Percentiles rank a stretch among this genome's conserved stretches.
Conservation (phyloP, 2,113 vertebrate species). For the Thunnus maccoyii region DNA sequence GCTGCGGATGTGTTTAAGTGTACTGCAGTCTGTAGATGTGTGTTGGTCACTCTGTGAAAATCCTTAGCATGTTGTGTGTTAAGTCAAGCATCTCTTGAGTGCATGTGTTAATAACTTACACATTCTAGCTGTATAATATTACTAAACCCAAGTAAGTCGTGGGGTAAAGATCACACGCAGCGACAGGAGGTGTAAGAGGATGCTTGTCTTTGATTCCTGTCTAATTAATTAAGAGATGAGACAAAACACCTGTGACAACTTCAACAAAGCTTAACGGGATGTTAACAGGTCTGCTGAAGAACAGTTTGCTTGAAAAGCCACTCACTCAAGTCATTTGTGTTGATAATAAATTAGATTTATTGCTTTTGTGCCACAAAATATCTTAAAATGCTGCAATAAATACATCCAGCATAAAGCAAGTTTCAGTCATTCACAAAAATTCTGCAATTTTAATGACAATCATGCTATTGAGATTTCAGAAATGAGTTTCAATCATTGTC, state of each 20-base stretch:
- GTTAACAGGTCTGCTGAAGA: not conserved
- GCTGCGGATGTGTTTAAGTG: not conserved
- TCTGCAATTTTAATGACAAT: conserved; percentile 9
- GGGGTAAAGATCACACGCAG: not conserved
- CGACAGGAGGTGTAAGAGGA: not conserved
- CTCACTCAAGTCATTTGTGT: not conserved
- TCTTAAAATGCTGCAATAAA: conserved; percentile 14
- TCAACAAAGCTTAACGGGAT: not conserved
- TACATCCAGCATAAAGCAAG: conserved; percentile 25
- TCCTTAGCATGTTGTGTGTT: conserved; percentile 3
- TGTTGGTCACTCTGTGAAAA: conserved; percentile 24
- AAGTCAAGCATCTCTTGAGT: not conserved
- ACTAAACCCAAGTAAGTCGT: not conserved
- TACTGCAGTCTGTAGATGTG: not conserved
- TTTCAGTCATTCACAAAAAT: conserved; percentile 9
- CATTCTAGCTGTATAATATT: not conserved
- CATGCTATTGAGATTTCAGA: conserved; percentile 21
- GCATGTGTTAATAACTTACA: conserved; percentile 27
- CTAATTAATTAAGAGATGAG: not conserved
- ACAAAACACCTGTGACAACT: not conserved
- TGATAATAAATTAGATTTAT: conserved; percentile 36
- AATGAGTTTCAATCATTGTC: not conserved
- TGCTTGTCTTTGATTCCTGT: not conserved
- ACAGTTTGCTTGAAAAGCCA: not conserved
- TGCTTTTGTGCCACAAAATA: not conserved